These are phyloP conservation scores for Amblyraja radiata DNA, from an alignment of 2,797 vertebrate genomes.

Conservation along the genomic window DNA sequence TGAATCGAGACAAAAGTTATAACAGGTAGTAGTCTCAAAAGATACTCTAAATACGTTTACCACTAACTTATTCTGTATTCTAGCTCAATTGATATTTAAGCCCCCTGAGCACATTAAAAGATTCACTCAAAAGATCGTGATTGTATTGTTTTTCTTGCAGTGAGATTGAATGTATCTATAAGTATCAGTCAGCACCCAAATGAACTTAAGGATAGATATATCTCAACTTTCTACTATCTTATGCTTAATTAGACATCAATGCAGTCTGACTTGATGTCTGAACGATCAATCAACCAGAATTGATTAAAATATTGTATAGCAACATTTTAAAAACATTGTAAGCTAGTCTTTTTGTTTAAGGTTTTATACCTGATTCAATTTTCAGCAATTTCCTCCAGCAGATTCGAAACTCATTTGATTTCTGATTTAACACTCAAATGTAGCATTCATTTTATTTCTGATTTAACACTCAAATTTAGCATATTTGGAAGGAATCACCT, in stretches of 20 bases:
- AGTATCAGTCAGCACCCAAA: not conserved
- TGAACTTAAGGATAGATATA: not conserved
- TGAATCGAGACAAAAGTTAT: not conserved
- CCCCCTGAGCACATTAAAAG: not conserved
- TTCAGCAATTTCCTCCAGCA: not conserved
- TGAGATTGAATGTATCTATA: not conserved
- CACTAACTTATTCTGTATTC: not conserved
- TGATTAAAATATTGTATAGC: not conserved
- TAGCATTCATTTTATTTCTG: not conserved
- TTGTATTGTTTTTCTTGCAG: not conserved
- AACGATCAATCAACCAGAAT: not conserved
- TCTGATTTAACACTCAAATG: too few relatives aligned
- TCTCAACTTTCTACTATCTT: not conserved
- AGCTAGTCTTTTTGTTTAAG: not conserved
- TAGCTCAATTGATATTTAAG: too few relatives aligned
- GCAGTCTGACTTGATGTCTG: not conserved
- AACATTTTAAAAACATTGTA: not conserved
- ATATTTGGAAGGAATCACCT: not conserved
- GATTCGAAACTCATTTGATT: too few relatives aligned
- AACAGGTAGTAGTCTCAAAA: not conserved
- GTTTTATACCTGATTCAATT: not conserved
- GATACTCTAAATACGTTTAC: not conserved
- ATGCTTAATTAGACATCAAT: not conserved
- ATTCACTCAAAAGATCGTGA: not conserved
- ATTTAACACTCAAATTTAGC: not conserved